Conservation (phyloP, 2,888 invertebrate species). For the Tanytarsus gracilentus region DNA sequence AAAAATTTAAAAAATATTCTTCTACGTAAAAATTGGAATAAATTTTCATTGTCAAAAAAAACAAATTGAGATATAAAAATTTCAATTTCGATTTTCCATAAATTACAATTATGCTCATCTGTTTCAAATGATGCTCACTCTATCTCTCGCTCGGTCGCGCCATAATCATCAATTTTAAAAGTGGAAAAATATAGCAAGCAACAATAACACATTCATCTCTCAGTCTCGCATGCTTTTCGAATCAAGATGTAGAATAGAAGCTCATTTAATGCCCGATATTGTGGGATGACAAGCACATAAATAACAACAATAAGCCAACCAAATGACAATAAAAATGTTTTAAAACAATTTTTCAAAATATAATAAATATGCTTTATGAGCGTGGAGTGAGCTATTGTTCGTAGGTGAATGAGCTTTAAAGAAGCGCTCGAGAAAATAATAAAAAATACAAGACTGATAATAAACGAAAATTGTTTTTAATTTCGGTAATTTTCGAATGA, state of each 20-base stretch:
- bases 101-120: constrained; percentile 9
- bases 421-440: too few relatives aligned
- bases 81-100: neutral
- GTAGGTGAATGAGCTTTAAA: too few relatives aligned
- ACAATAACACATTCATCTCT: neutral
- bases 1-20: too few relatives aligned
- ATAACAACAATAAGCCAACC: constrained; percentile 9
- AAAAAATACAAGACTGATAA: too few relatives aligned
- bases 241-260: neutral
- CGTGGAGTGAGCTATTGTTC: too few relatives aligned
- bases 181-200: neutral
- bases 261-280: neutral
- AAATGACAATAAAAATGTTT: neutral
- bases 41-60: too few relatives aligned
- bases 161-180: neutral
- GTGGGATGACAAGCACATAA: constrained; percentile 8
- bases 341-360: constrained; percentile 1
- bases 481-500: too few relatives aligned
- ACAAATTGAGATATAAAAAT: constrained; percentile 1
- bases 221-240: too few relatives aligned
- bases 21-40: too few relatives aligned
- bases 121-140: neutral
- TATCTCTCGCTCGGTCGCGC: neutral
- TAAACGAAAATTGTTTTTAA: too few relatives aligned
- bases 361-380: too few relatives aligned